phyloP scores from a whole-genome alignment of 2,888 invertebrate species.

The Schizotus pectinicornis region DNA sequence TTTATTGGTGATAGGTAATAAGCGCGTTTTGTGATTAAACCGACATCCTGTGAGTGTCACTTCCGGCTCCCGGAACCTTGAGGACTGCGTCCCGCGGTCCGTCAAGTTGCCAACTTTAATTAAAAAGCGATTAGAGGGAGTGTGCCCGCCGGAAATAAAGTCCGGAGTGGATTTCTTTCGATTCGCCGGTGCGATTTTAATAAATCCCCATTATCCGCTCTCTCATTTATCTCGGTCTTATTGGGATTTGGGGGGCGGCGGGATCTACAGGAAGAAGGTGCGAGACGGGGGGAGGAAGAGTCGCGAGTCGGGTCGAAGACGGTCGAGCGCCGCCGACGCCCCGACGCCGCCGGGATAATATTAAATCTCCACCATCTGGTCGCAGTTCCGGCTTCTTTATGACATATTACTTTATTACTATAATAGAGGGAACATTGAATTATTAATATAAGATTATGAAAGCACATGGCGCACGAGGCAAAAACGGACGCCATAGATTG shows the following conservation, averaged over 20 bases:
- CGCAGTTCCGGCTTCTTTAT: conserved; percentile 56
- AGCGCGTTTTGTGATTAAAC: too few species aligned
- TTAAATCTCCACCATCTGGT: conserved; percentile 59
- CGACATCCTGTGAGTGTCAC: too few species aligned
- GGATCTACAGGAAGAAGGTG: neutral
- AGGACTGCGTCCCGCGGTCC: too few species aligned
- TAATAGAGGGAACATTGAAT: conserved; percentile 61
- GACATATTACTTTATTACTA: conserved; percentile 61
- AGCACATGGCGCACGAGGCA: conserved; percentile 44
- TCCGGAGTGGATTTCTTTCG: conserved; percentile 2
- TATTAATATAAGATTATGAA: conserved; percentile 60
- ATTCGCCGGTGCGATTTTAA: conserved; percentile 10
- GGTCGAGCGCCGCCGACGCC: conserved; percentile 27
- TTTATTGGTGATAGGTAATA: too few species aligned
- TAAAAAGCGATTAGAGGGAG: conserved; percentile 14
- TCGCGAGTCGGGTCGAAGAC: conserved; percentile 20
- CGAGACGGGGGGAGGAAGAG: neutral
- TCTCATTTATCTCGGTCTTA: conserved; percentile 16
- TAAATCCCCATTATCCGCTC: conserved; percentile 24
- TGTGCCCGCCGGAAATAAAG: neutral
- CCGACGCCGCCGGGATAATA: conserved; percentile 46
- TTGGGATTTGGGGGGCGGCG: neutral
- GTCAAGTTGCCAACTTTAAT: conserved; percentile 13
- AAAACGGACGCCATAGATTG: conserved; percentile 23
- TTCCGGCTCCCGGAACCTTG: too few species aligned